Base-by-base conservation (phyloP, 1,140 invertebrate species). In the Aphelenchoides besseyi region DNA sequence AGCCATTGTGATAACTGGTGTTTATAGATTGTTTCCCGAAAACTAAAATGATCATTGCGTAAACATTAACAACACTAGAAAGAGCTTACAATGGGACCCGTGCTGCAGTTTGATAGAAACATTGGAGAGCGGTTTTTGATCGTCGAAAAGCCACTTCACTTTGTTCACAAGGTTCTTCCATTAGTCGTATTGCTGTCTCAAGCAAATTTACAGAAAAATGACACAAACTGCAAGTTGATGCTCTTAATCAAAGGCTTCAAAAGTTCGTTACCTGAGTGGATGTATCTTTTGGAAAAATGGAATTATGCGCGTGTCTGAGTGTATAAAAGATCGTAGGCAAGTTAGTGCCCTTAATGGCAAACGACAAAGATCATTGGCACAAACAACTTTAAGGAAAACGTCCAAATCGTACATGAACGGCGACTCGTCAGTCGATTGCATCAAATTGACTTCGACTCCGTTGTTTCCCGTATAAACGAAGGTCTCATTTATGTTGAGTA, bases 361-460 rank as follows among this genome's bases (percentile, higher is more conserved):
- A 2, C 36, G 63, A 8, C 63, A 66, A 1, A 66, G 63, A 32
- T 66, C 63, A 2, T 66, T 37, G 8, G 63, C 63, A 29, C 63
- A 66, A 1, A 66, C 63, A 53, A 66, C 30, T 1, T 16, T 16
- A 9, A 66, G 30, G 3, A 66, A 66, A 37, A 66, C 18, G 18
- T 66, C 63, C 32, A 66, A 33, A 8, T 66, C 63, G 32, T 18
- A n/a, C 63, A 66, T 64, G 63, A 66, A 66, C n/a, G 36, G 32
- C 12, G 30, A 23, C 12, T 35, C 32, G 0, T 12, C 0, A 23
- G n/a, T 66, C 1, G 32, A 9, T 1, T 16, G 16, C 0, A 53
- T 37, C 55, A 59, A 5, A 33, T 59, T 59, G 2, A 32, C 26
- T 66, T 66, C 36, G 2, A 12, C 29, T 18, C 63, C 63, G 30